Base-by-base conservation (phyloP, 2,113 vertebrate species). In the rat (Rattus norvegicus) region DNA sequence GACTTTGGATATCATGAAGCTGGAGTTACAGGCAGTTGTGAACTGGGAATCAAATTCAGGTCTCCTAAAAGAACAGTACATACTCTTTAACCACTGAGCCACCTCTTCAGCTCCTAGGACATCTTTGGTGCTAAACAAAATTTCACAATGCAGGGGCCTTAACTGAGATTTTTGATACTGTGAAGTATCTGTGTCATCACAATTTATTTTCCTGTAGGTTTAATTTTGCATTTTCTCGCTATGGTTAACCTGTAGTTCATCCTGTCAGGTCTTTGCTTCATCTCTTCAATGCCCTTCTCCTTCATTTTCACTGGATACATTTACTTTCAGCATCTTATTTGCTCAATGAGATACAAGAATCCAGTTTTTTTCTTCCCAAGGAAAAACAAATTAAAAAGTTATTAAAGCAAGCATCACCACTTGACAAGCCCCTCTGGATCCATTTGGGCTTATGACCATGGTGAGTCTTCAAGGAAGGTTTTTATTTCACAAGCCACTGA, bases 401-500 rank as follows among this genome's bases (percentile, higher is more conserved):
- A 94, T 87, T 96, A 94, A 96, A 89, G 88, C 72, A 56, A 70
- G 76, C 28, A 30, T 92, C 0, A 49, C 77, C 73, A 89, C 36
- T 75, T 83, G 86, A 95, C 91, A 75, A 91, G 86, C 47, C 89
- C 91, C 80, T 96, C 86, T 28, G 22, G 97, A 96, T 59, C 93
- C 97, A 90, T 97, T 94, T 96, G 86, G 92, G 94, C 91, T 96
- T 90, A 94, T 61, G 92, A 97, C 95, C 39, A 12, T 72, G 91
- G 0, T 0, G 96, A 90, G 76, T 95, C 97, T 96, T 93, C 84
- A 80, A 77, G 97, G 93, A 97, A 98, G 96, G 61, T 43, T 98
- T 98, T 98, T 96, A 93, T 97, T 97, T 97, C 86, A 95, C 96
- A 96, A 96, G 95, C 96, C 97, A 97, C 92, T 95, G 97, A 97